phyloP scores from a whole-genome alignment of 1,140 invertebrate genomes.

The Mactra quadrangularis region DNA sequence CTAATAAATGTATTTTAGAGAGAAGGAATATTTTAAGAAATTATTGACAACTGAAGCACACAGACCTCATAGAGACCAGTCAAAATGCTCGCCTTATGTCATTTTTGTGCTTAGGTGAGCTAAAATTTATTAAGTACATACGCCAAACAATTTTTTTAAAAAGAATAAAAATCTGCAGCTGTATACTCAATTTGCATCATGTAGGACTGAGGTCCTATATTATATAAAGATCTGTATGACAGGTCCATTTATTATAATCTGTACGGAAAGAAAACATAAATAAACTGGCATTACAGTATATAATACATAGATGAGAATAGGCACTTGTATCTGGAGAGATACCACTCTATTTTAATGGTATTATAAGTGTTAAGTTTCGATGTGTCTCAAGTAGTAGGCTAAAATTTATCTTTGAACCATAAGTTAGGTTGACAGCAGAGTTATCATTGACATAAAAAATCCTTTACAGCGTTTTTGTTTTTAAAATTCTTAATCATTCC shows the following conservation, averaged over 20 bases:
- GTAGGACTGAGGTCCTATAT: no score
- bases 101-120: no score
- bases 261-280: slow-evolving; percentile 21
- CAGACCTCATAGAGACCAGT: no score
- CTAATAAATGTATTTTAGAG: no score
- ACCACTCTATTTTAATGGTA: slow-evolving; percentile 39
- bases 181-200: no score
- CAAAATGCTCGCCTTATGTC: no score
- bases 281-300: neutral
- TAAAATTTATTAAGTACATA: no score
- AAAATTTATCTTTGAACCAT: slow-evolving; percentile 48
- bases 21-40: no score
- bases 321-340: neutral
- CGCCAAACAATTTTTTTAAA: no score
- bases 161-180: no score
- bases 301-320: neutral
- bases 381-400: slow-evolving; percentile 28
- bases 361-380: slow-evolving; percentile 53
- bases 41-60: no score
- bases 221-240: no score
- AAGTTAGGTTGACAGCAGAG: neutral
- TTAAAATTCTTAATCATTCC: slow-evolving; percentile 7
- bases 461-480: slow-evolving; percentile 22
- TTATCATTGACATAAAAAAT: neutral
- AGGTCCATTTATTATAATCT: slow-evolving; percentile 2